Base-by-base conservation (phyloP, 1,140 invertebrate genomes). In the Cyrtorhinus lividipennis region DNA sequence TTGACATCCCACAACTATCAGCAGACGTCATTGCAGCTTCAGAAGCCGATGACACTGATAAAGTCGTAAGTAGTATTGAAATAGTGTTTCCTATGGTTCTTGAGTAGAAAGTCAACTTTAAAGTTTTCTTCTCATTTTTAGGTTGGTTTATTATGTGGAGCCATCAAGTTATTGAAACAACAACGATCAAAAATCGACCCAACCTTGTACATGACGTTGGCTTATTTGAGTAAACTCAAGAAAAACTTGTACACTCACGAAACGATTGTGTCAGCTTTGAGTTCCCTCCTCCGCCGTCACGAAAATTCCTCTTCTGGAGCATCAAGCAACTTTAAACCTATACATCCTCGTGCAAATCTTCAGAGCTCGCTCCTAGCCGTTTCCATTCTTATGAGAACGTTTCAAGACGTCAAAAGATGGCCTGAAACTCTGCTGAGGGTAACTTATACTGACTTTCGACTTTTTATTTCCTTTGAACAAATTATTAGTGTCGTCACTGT, bases 371-470 rank as follows among this genome's bases (percentile, higher is more conserved):
- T 94, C 13, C 72, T 95, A 12, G 87, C 88, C 30, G 86, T 89
- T 61, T 95, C 92, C 77, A 78, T 96, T 65, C 75, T 98, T 18
- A 81, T 88, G 72, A 79, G 83, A 65, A 88, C 86, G 13, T 93
- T 87, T 75, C 77, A 82, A 46, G 90, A 90, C 24, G 82, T 80
- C 61, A 81, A 78, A 56, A 81, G 81, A 63, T 90, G 88, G 88
- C 87, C 88, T 2, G 86, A 89, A 67, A 76, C 79, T 61, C 87
- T 90, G 73, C 76, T 87, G 1, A 86, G 84, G 78, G 84, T 86
- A 71, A 71, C 56, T 68, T 57, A 30, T 23, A 5, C 65, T 65
- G n/a, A n/a, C n/a, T n/a, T n/a, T n/a, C n/a, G n/a, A n/a, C n/a
- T n/a, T n/a, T n/a, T n/a, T n/a, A n/a, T n/a, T n/a, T n/a, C n/a